These are phyloP conservation scores for Maconellicoccus hirsutus DNA, from an alignment of 1,140 invertebrate species.

Conservation along the genomic window DNA sequence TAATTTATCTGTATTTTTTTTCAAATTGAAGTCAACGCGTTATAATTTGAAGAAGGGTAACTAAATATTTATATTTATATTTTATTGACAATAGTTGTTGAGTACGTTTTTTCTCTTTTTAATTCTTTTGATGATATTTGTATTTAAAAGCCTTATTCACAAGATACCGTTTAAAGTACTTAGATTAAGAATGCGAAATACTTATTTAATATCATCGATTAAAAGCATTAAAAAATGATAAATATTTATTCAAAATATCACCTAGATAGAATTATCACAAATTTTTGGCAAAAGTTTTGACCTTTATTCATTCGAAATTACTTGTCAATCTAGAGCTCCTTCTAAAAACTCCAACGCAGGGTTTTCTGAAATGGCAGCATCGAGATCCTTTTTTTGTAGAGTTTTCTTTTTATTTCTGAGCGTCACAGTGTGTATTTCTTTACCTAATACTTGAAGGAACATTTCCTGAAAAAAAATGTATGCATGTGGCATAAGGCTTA, in stretches of 20 bases:
- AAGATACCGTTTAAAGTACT: background rate
- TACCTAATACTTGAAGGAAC: background rate
- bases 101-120: no score
- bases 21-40: no score
- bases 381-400: slow-evolving; percentile 24
- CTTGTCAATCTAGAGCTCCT: slow-evolving; percentile 23
- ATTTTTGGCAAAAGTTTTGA: background rate
- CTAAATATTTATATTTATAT: no score
- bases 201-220: background rate
- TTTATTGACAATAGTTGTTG: no score
- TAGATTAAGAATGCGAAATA: background rate
- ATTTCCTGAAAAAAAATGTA: slow-evolving; percentile 2
- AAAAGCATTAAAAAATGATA: background rate
- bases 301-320: background rate
- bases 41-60: no score
- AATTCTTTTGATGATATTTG: no score
- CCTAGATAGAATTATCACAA: background rate
- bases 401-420: slow-evolving; percentile 24
- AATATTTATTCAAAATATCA: background rate
- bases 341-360: slow-evolving; percentile 24
- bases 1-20: no score
- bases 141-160: background rate
- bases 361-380: slow-evolving; percentile 20
- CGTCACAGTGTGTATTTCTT: background rate
- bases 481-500: no score